These are phyloP conservation scores for Lasioglossum calceatum DNA, from an alignment of 2,888 invertebrate species.

Conservation along the genomic window DNA sequence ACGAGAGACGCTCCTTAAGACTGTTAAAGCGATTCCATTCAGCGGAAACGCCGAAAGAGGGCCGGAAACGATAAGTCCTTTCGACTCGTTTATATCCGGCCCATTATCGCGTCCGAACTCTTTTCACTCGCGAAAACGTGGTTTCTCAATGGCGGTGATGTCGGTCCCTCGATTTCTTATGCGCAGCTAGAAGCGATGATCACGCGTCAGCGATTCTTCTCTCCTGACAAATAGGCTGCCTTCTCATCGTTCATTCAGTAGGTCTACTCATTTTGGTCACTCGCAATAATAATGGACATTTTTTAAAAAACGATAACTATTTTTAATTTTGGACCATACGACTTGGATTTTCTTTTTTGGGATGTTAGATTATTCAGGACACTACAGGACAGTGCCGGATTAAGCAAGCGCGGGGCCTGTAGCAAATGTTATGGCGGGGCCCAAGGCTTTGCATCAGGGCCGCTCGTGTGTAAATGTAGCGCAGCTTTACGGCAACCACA, in stretches of 20 bases:
- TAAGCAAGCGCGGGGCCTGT: no score
- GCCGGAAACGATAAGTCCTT: conserved; percentile 63
- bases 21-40: conserved; percentile 59
- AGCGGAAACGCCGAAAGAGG: conserved; percentile 58
- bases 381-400: no score
- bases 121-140: conserved; percentile 42
- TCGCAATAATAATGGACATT: not conserved
- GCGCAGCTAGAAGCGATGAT: not conserved
- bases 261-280: not conserved
- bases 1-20: conserved; percentile 68
- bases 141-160: not conserved
- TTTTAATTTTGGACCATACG: no score
- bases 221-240: not conserved
- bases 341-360: no score
- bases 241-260: not conserved
- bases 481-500: no score
- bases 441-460: no score
- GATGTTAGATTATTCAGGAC: not conserved
- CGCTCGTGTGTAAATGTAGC: no score
- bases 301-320: not conserved
- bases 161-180: not conserved
- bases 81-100: conserved; percentile 48
- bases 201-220: conserved; percentile 12
- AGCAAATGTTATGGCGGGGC: no score
- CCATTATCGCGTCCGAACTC: conserved; percentile 51